A percentile compares a stretch with the other conserved stretches of the same genome.
These are phyloP conservation scores for Uloborus diversus DNA, from an alignment of 1,140 invertebrate species.

Conservation along the genomic window DNA sequence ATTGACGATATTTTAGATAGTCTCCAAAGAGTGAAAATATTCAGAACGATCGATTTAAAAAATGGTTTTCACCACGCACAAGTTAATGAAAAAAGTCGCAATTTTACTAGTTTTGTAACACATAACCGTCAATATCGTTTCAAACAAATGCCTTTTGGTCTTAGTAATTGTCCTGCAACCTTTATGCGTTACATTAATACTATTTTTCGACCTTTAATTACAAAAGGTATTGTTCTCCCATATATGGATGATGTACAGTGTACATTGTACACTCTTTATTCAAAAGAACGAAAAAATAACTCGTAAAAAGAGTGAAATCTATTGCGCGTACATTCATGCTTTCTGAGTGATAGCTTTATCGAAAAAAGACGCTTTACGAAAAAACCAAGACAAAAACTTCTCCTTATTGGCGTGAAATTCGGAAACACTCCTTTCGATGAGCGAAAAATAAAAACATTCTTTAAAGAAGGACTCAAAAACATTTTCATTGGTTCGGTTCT, in stretches of 20 bases:
- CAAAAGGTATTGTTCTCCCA: neutral
- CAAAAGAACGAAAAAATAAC: too few species aligned
- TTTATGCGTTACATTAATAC: constrained; percentile 21
- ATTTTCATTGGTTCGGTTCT: too few species aligned
- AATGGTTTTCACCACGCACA: constrained; percentile 46
- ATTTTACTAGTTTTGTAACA: neutral
- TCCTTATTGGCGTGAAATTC: too few species aligned
- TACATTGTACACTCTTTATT: too few species aligned
- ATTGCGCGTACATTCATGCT: too few species aligned
- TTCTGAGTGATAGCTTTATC: too few species aligned
- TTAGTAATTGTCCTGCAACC: neutral
- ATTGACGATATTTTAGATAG: neutral
- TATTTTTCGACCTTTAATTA: neutral
- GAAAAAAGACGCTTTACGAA: too few species aligned
- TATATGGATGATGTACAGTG: constrained; percentile 50
- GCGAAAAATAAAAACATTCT: too few species aligned
- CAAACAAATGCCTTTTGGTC: neutral
- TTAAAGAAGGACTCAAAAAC: too few species aligned
- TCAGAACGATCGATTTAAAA: constrained; percentile 48
- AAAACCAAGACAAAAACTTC: too few species aligned
- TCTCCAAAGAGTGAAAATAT: neutral
- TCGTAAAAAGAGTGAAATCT: too few species aligned
- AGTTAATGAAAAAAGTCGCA: neutral
- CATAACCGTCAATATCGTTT: neutral
- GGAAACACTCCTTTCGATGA: too few species aligned